Evolutionary conservation across 2,797 vertebrate species (phyloP).

Genomic region (Paramormyrops hopkinsi): DNA sequence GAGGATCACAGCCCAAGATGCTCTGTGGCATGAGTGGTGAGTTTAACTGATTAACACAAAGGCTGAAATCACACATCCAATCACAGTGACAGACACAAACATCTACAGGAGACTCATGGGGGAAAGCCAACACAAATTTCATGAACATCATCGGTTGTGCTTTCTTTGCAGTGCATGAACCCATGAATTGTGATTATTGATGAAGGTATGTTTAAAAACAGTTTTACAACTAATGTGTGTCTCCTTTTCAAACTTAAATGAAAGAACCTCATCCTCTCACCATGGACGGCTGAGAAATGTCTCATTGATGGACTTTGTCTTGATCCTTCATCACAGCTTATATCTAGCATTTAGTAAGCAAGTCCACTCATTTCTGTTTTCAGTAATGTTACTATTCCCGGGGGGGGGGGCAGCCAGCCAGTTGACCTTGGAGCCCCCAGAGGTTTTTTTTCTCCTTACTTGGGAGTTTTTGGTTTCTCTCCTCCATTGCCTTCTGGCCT

Average conservation of each 20-base stretch:
- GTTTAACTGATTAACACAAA: neutral
- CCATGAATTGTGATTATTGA: neutral
- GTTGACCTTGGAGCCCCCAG: neutral
- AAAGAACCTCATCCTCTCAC: neutral
- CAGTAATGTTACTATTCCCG: neutral
- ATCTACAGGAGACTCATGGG: neutral
- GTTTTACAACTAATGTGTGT: neutral
- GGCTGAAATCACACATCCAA: neutral
- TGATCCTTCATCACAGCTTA: neutral
- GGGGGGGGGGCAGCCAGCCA: too few species aligned
- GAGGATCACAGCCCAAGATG: conserved; percentile 75
- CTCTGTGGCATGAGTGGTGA: conserved; percentile 76
- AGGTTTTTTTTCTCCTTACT: neutral
- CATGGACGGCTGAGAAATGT: neutral
- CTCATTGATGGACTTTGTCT: neutral
- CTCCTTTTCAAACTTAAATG: neutral
- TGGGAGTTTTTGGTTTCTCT: neutral
- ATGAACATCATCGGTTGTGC: neutral
- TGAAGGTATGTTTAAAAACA: neutral
- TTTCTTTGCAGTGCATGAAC: neutral
- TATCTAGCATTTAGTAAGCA: neutral
- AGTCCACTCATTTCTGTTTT: neutral
- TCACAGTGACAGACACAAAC: neutral
- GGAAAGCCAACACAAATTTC: neutral
- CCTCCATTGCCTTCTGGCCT: neutral